Evolutionary conservation across 2,888 invertebrate species (phyloP).

Genomic region (Syritta pipiens): DNA sequence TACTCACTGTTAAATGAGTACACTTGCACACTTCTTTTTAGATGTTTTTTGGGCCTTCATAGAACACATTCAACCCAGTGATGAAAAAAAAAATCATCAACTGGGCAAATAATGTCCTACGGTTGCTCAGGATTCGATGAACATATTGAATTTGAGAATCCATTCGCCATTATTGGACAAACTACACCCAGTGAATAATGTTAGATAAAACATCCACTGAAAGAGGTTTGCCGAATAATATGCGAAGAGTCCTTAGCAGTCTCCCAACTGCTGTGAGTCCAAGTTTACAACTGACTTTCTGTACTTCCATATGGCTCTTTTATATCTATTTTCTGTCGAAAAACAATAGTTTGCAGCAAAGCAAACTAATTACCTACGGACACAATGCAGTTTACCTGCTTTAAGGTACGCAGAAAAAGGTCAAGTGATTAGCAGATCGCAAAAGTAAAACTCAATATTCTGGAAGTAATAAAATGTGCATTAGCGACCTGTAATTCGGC

Average conservation of each 20-base stretch:
- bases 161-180: slow-evolving; percentile 75
- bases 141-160: neutral
- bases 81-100: slow-evolving; percentile 30
- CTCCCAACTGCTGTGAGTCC: neutral
- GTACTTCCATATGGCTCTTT: too few relatives aligned
- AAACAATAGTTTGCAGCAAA: too few relatives aligned
- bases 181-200: slow-evolving; percentile 79
- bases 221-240: slow-evolving; percentile 76
- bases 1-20: neutral
- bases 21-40: too few relatives aligned
- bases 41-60: slow-evolving; percentile 18
- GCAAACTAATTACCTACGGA: slow-evolving; percentile 38
- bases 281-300: slow-evolving; percentile 28
- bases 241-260: neutral
- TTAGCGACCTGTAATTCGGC: slow-evolving; percentile 28
- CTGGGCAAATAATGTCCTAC: slow-evolving; percentile 16
- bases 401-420: slow-evolving; percentile 26
- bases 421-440: neutral
- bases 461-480: slow-evolving; percentile 35
- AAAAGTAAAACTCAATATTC: slow-evolving; percentile 29
- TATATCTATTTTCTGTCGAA: too few relatives aligned
- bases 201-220: slow-evolving; percentile 72
- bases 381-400: slow-evolving; percentile 5
- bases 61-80: slow-evolving; percentile 65
- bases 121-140: neutral